phyloP scores from a whole-genome alignment of 2,113 vertebrate genomes.

The Pachypanchax playfairii region DNA sequence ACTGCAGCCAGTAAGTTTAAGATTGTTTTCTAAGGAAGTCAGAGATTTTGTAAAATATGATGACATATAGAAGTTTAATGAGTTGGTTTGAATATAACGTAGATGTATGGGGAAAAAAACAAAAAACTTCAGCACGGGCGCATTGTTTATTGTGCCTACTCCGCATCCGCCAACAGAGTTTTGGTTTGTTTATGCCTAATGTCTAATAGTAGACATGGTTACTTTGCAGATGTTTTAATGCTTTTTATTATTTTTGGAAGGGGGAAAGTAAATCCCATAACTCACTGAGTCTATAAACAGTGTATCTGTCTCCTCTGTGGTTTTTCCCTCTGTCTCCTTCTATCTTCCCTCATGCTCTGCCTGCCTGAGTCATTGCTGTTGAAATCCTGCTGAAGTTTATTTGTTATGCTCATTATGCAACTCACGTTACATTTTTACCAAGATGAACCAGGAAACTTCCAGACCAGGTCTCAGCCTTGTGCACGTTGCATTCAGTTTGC shows the following conservation, averaged over 20 bases:
- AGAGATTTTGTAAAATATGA: conserved; percentile 19
- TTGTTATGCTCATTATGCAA: conserved; percentile 42
- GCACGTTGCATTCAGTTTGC: conserved; percentile 6
- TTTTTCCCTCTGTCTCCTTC: not conserved
- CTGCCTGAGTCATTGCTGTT: conserved; percentile 25
- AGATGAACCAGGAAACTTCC: conserved; percentile 8
- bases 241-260: conserved; percentile 59
- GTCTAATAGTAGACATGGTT: conserved; percentile 4
- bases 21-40: not conserved
- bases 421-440: conserved; percentile 19
- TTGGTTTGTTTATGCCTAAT: not conserved
- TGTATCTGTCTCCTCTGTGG: not conserved
- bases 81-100: not conserved
- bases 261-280: conserved; percentile 44
- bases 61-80: not conserved
- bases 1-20: not conserved
- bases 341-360: not conserved
- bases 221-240: conserved; percentile 44
- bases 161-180: not conserved
- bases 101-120: not conserved
- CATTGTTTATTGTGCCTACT: not conserved
- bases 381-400: conserved; percentile 28
- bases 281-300: too few relatives aligned
- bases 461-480: conserved; percentile 9
- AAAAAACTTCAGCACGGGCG: not conserved